Conservation (phyloP, 2,113 vertebrate genomes). For the Brienomyrus brachyistius region DNA sequence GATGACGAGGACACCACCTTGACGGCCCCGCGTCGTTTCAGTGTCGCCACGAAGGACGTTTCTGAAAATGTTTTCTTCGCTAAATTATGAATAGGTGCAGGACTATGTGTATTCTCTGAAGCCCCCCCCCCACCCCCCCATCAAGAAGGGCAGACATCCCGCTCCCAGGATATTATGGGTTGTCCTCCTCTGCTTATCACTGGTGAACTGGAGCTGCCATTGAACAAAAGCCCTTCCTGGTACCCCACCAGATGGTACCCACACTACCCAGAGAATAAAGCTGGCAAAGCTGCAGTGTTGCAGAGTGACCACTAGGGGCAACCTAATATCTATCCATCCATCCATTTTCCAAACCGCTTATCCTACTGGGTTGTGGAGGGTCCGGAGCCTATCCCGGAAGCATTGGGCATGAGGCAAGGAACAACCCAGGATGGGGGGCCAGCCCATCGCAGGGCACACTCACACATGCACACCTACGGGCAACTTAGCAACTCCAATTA, state of each 20-base stretch:
- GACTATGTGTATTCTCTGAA: background rate
- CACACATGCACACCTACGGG: too few relatives aligned
- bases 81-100: background rate
- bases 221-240: background rate
- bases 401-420: too few relatives aligned
- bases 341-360: too few relatives aligned
- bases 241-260: background rate
- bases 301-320: background rate
- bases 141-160: background rate
- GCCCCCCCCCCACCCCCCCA: background rate
- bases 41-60: background rate
- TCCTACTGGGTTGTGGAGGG: too few relatives aligned
- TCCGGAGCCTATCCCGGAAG: too few relatives aligned
- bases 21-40: background rate
- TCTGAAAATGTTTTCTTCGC: background rate
- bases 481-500: too few relatives aligned
- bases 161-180: background rate
- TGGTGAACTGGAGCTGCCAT: background rate
- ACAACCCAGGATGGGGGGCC: too few relatives aligned
- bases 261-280: background rate
- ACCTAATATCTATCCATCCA: too few relatives aligned
- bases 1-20: constrained; percentile 31
- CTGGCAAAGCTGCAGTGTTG: background rate
- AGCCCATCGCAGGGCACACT: too few relatives aligned
- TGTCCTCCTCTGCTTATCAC: background rate